Evolutionary conservation across 1,140 invertebrate genomes (phyloP), one percentile per base, ranked within the genome.

Genomic region (Brachionus paranguensis): DNA sequence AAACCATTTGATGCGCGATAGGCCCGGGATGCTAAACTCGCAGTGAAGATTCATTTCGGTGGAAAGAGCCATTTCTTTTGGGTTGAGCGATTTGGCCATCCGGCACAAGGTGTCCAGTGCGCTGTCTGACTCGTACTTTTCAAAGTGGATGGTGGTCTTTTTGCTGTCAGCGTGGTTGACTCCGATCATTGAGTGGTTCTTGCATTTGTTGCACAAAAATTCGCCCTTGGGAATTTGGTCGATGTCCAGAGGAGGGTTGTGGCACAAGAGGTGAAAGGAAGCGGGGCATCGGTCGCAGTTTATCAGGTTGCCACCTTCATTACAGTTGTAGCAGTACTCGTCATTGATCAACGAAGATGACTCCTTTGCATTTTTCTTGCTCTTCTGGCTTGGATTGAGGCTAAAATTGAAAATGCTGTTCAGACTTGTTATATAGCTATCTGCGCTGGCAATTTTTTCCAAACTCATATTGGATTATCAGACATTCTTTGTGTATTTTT

Each of bases 261-360:
- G 95, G 92, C 96, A 97, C 76, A 93, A 92, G 64, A 97, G 91
- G 90, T 98, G 96, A 90, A 98, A 98, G 45, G 95, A 95, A 45
- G 95, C 94, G 45, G 95, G 95, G 88, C 96, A 98, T 85, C 93
- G 92, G 88, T 98, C 96, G 89, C 96, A 98, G 88, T 95, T 97
- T 74, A 98, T 93, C n/a, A 98, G 90, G 89, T 96, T 94, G 41
- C 96, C 96, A 91, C 97, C 95, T 85, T 93, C 92, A 88, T 95
- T 78, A 84, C 89, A 90, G 84, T 89, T 93, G 90, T 97, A 95
- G 88, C 96, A 98, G 85, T 92, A 93, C 88, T 97, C 95, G 88
- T 94, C 94, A 90, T 97, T 97, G 86, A 96, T 94, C n/a, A 94
- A 24, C 3, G 45, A 50, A 29, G 14, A 2, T 27, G 37, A 43